Evolutionary conservation across 2,888 invertebrate genomes (phyloP).

Genomic region (Ormyrus pomaceus): DNA sequence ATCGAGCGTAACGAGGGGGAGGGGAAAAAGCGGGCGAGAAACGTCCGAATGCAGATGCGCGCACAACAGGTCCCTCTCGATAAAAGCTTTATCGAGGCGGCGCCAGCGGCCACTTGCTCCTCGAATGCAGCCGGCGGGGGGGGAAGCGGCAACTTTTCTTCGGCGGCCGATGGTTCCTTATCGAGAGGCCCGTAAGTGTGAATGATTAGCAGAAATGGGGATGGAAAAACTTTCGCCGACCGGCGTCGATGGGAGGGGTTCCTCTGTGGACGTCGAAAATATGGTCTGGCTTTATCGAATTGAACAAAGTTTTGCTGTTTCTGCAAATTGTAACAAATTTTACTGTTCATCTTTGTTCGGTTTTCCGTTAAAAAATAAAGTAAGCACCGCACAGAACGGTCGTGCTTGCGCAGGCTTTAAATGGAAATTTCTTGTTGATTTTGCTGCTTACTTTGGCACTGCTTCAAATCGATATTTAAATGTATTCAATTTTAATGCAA

Average conservation of each 20-base stretch:
- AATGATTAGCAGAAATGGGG: too few species aligned
- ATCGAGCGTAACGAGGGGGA: constrained; percentile 22
- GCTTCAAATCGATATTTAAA: background rate
- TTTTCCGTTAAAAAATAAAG: too few species aligned
- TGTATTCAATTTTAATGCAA: background rate
- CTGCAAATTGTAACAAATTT: too few species aligned
- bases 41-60: constrained; percentile 20
- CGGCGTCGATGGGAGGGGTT: too few species aligned
- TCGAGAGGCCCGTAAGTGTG: too few species aligned
- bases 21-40: background rate
- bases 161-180: background rate
- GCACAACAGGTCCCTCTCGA: constrained; percentile 29
- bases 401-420: background rate
- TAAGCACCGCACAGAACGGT: background rate
- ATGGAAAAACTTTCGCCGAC: too few species aligned
- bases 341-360: too few species aligned
- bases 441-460: background rate
- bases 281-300: too few species aligned
- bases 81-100: constrained; percentile 25
- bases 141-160: constrained; percentile 25
- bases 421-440: background rate
- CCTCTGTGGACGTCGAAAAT: too few species aligned
- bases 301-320: too few species aligned
- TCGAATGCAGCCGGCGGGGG: background rate
- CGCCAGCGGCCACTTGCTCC: background rate